Evolutionary conservation across 2,113 vertebrate genomes (phyloP).

Genomic region (sheep (Ovis aries)): ARS-UI_Ramb_v3.0 NC_056065.1:51735501-51736000

Average conservation of each 20-base stretch:
- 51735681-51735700: background rate
- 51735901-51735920: background rate
- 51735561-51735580: background rate
- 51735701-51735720: background rate
- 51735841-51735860: background rate
- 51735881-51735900: background rate
- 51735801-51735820: background rate
- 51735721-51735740: background rate
- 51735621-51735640: background rate
- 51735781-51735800: background rate
- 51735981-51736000: background rate
- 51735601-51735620: background rate
- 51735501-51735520: background rate
- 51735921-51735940: accelerated
- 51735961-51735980: accelerated
- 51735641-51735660: background rate
- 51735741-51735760: accelerated
- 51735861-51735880: background rate
- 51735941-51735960: background rate
- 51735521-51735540: background rate
- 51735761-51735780: background rate
- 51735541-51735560: background rate
- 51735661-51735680: background rate
- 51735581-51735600: background rate
- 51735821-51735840: background rate